Evolutionary conservation across 2,888 invertebrate genomes (phyloP).

Genomic region (Eurytoma adleriae): DNA sequence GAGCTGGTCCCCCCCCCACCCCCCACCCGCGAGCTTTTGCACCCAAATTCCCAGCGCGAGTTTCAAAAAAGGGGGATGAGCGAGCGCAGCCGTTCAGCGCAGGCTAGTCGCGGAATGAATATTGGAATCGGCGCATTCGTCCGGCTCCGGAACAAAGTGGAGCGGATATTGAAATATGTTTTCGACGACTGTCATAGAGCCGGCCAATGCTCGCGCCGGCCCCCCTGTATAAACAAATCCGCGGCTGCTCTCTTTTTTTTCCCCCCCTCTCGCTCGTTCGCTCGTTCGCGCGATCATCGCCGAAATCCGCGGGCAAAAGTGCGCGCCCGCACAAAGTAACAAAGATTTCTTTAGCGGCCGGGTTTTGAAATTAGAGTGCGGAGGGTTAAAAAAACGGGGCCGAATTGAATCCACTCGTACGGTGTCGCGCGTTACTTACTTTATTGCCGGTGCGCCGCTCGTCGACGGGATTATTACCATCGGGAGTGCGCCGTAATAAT

Average conservation of each 20-base stretch:
- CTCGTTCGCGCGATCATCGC: not conserved
- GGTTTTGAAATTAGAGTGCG: constrained; percentile 11
- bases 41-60: constrained; percentile 49
- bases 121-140: constrained; percentile 65
- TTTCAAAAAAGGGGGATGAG: constrained; percentile 47
- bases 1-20: constrained; percentile 8
- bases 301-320: constrained; percentile 15
- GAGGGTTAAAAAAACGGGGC: constrained; percentile 27
- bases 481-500: constrained; percentile 39
- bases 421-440: constrained; percentile 31
- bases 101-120: constrained; percentile 64
- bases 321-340: constrained; percentile 34
- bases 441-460: not conserved
- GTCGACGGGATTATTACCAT: constrained; percentile 31
- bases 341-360: constrained; percentile 36
- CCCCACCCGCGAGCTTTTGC: constrained; percentile 28
- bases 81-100: constrained; percentile 51
- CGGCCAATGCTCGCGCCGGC: constrained; percentile 11
- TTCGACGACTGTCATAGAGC: constrained; percentile 59
- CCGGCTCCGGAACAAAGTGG: constrained; percentile 63
- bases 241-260: constrained; percentile 6
- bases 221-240: not conserved
- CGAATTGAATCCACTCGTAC: constrained; percentile 36
- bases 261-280: not conserved
- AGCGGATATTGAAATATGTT: constrained; percentile 71